Evolutionary conservation across 1,140 invertebrate species (phyloP), one percentile per base, ranked within the genome.

Genomic region (Sinonovacula constricta): DNA sequence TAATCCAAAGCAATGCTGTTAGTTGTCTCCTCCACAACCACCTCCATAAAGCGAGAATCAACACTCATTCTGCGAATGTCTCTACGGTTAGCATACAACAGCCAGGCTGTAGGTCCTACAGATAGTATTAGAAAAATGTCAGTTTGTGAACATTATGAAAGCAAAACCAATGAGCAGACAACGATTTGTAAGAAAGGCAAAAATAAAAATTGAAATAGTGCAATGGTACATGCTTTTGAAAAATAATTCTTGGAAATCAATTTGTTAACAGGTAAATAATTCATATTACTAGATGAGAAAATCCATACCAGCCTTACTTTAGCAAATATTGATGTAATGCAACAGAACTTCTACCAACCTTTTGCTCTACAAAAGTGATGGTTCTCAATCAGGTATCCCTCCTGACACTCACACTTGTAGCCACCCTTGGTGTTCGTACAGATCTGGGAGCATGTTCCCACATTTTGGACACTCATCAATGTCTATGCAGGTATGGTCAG

Each of bases 341-440:
- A n/a, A n/a, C n/a, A n/a, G 36, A 67, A 33, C 51, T 14, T 12
- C 14, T 26, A 78, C 75, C 81, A 79, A 88, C 88, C 87, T 80
- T 84, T 74, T 26, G 96, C 96, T 92, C 97, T 97, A 90, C 97
- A 98, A 33, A 78, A 80, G 26, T 94, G 92, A 0, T 94, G 92
- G 87, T 97, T 95, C 89, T 97, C 96, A 65, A 95, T 91, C 65
- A 95, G 93, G 89, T 99, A 99, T 7, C 97, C 97, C 0, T 93
- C 85, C 45, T 88, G 92, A 89, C 98, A 99, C 84, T 95, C 94
- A 89, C 98, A 99, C 90, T 98, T 98, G 92, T 95, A 99, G 3
- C 94, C 93, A 0, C 97, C 98, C 75, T 96, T 95, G 82, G 95
- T 95, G 90, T 99, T 99, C 59, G 94, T 93, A 89, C 98, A 99